A percentile compares a stretch with the other conserved stretches of the same genome.
Evolutionary conservation across 2,888 invertebrate genomes (phyloP).

Genomic region (Hydrotaea diabolus): DNA sequence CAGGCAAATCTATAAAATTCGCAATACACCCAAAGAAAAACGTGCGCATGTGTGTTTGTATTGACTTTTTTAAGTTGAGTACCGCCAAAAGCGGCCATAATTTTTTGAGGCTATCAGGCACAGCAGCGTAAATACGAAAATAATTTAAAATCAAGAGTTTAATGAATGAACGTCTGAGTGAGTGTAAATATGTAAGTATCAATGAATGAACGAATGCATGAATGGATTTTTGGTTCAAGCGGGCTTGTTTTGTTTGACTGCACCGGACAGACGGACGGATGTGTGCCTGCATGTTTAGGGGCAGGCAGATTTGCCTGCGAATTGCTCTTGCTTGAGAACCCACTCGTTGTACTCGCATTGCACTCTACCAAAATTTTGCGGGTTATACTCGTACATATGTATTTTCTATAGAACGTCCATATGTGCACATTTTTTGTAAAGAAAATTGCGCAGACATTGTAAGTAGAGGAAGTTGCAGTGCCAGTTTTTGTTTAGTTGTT

Average conservation of each 20-base stretch:
- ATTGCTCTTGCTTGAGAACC: not conserved
- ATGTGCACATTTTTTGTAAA: not conserved
- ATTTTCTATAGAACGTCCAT: not conserved
- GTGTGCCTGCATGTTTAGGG: not conserved
- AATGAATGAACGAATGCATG: not conserved
- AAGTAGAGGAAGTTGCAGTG: conserved; percentile 6
- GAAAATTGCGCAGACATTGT: not conserved
- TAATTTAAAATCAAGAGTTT: not conserved
- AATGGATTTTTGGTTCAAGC: not conserved
- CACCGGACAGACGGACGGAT: too few relatives aligned
- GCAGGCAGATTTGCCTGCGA: not conserved
- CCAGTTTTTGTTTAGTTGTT: conserved; percentile 6
- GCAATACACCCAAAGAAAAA: not conserved
- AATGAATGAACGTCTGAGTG: not conserved
- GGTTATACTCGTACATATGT: too few relatives aligned
- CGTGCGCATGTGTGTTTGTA: not conserved
- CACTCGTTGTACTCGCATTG: not conserved
- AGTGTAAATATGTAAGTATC: not conserved
- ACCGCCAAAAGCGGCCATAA: not conserved
- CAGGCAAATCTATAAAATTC: not conserved
- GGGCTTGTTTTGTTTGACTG: not conserved
- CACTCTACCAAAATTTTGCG: not conserved
- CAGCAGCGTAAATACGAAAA: too few relatives aligned
- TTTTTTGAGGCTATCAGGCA: too few relatives aligned
- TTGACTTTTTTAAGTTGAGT: not conserved